These are phyloP conservation scores for Tyto alba DNA, from an alignment of 2,113 vertebrate species.

Conservation along the genomic window DNA sequence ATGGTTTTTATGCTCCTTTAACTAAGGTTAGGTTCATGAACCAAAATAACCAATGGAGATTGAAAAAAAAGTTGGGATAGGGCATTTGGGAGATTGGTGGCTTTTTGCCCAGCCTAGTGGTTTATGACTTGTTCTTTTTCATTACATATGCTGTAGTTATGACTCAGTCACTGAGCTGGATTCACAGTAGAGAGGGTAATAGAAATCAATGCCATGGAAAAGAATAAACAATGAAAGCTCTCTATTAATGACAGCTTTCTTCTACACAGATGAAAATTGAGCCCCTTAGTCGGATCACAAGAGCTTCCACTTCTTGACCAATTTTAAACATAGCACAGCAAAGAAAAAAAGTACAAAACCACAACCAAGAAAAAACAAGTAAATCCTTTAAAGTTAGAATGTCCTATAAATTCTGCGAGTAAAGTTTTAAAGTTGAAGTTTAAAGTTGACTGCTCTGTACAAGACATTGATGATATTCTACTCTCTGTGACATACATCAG, in stretches of 20 bases:
- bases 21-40: neutral
- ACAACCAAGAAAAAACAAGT: neutral
- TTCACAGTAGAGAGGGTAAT: neutral
- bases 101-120: neutral
- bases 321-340: neutral
- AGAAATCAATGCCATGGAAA: conserved; percentile 13
- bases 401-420: neutral
- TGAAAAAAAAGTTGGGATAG: neutral
- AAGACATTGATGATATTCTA: neutral
- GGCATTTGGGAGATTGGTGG: neutral
- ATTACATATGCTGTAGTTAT: neutral
- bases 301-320: neutral
- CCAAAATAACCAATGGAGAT: neutral
- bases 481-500: neutral
- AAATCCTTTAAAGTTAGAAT: neutral
- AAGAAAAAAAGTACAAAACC: neutral
- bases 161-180: neutral
- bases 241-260: neutral
- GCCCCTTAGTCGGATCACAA: neutral
- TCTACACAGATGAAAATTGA: neutral
- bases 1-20: neutral
- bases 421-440: neutral
- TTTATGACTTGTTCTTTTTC: conserved; percentile 24
- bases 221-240: neutral
- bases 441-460: neutral